Percentiles rank a stretch among this genome's conserved stretches.
Evolutionary conservation across 2,113 vertebrate genomes (phyloP).

Genomic region (Neodontobutis hainanensis): DNA sequence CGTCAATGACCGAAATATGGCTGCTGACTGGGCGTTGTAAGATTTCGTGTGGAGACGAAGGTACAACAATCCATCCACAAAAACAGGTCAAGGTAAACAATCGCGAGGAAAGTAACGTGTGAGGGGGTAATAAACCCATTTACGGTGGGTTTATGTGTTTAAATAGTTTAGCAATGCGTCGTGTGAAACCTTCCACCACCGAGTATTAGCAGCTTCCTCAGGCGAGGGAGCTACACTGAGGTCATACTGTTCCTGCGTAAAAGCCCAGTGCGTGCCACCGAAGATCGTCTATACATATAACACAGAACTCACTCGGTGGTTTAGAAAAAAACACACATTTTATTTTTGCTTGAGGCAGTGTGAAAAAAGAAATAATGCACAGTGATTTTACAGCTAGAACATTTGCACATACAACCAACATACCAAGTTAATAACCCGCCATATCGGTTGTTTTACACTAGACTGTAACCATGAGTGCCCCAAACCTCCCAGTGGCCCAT

Average conservation of each 20-base stretch:
- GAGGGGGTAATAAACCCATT: conserved; percentile 63
- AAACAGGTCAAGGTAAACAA: conserved; percentile 9
- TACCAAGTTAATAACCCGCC: no score
- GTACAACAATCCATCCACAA: conserved; percentile 71
- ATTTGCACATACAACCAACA: no score
- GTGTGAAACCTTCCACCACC: neutral
- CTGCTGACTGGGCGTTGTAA: conserved; percentile 51
- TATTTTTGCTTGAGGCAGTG: no score
- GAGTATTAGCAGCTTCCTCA: conserved; percentile 11
- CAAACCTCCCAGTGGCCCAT: no score
- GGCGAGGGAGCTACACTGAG: conserved; percentile 41
- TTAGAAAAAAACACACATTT: neutral
- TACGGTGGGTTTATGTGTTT: conserved; percentile 27
- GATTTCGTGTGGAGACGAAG: conserved; percentile 46
- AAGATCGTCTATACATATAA: conserved; percentile 18
- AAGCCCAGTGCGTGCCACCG: neutral
- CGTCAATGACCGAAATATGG: conserved; percentile 61
- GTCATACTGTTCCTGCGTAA: conserved; percentile 45
- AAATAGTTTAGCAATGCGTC: neutral
- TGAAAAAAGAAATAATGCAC: no score
- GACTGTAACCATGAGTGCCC: no score
- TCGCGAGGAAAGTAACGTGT: conserved; percentile 12
- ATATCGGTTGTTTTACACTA: no score
- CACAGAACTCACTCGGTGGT: neutral
- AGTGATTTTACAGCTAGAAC: no score